Base-by-base conservation (phyloP, 2,888 invertebrate species). In the Trichopoda pennipes region DNA sequence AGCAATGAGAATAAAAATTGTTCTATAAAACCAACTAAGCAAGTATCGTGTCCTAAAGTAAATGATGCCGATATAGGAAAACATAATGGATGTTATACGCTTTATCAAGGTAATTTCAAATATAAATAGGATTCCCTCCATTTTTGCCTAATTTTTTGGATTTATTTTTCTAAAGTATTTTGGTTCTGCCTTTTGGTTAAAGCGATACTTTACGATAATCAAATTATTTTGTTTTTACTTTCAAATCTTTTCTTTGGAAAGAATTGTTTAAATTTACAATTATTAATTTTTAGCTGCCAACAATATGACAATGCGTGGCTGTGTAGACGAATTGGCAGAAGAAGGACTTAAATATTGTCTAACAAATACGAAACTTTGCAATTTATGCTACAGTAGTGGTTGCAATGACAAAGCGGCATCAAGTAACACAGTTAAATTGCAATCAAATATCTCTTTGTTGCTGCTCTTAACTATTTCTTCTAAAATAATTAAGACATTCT, bases 281-380 rank as follows among this genome's bases (percentile, higher is more conserved):
- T 72, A 60, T 58, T n/a, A 35, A 3, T 2, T 64, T 77, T 19
- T 21, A 88, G 89, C 58, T 14, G 85, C 87, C 21, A 80, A 81
- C 0, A 88, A 86, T 63, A 66, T 84, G 1, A 86, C 88, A 0
- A 85, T 76, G 47, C 87, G 90, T 1, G 90, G 90, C 17, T 90
- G 90, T 73, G 68, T 85, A 1, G 72, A 86, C 1, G 87, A 87
- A 0, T 83, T 90, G 10, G 74, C 85, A 6, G 84, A 83, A 7
- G 85, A 84, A 10, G 86, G 85, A 0, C 35, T 84, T 1, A 81
- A 78, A 0, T 86, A 86, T 66, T 90, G 90, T 44, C 42, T 85
- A 61, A 56, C 61, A 42, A 60, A 85, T n/a, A 68, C 60, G 0
- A 84, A 87, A 12, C 38, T 80, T 0, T 90, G 90, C 47, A 38